Evolutionary conservation across 2,113 vertebrate genomes (phyloP), one percentile per base, ranked within the genome.

Genomic region (Scartelaos histophorus): DNA sequence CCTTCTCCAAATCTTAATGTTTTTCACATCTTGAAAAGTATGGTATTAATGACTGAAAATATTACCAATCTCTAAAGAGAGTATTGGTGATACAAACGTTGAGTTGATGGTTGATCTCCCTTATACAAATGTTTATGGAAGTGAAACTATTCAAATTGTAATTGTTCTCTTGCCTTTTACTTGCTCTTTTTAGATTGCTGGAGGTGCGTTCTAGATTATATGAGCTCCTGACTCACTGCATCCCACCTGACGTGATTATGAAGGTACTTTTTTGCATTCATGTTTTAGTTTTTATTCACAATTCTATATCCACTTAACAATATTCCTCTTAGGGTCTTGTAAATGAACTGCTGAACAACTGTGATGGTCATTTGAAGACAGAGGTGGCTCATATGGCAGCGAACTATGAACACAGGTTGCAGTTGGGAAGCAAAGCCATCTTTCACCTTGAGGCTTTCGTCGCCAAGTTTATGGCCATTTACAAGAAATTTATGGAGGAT

Each of bases 401-500:
- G 3, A 94, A 92, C 80, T 99, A 98, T 19, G 98, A 99, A 34
- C 97, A 99, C 88, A 91, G 97, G 35, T 92, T 99, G 24, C 97
- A 99, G 85, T 84, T 97, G 70, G 98, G 98, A 75, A 99, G 45
- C 92, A 99, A 99, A 89, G 95, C 96, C 25, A 95, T 99, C 87
- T 98, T 98, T 93, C 98, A 99, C 89, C 90, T 99, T 66, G 98
- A 99, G 92, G 98, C 97, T 0, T 99, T 99, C 87, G 94, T 95
- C 4, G 98, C 98, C 81, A 98, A 96, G 86, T 99, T 99, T 82
- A 99, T 99, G 98, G 95, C 98, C 64, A 89, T 98, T 75, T 99
- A 98, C 89, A 99, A 99, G 93, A 97, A 97, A 86, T 99, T 99
- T 78, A 98, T 99, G 98, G 98, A 99, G 78, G 97, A 99, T 9